Percentiles rank a stretch among this genome's conserved stretches.
Evolutionary conservation across 2,797 vertebrate genomes (phyloP).

Genomic region (Heterohyrax brucei): DNA sequence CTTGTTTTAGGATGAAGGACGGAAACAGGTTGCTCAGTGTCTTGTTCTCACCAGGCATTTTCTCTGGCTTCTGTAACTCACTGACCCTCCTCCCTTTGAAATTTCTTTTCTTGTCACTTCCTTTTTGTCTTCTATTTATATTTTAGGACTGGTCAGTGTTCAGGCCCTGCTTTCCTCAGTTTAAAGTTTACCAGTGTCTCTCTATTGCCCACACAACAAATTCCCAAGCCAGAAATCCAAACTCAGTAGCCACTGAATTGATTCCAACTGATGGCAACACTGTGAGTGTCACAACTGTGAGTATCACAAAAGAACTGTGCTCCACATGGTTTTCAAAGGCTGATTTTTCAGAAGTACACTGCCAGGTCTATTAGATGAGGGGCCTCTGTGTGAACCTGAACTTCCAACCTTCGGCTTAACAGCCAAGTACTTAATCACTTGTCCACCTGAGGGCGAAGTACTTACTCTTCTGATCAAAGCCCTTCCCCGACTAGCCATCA

Average conservation of each 20-base stretch:
- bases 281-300: neutral
- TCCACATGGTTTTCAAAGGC: neutral
- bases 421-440: neutral
- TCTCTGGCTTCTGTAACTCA: neutral
- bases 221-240: neutral
- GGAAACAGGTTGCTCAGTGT: rapidly evolving
- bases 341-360: neutral
- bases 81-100: neutral
- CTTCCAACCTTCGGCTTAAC: neutral
- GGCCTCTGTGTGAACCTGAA: neutral
- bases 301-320: neutral
- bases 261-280: neutral
- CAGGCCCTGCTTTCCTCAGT: neutral
- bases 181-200: neutral
- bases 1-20: neutral
- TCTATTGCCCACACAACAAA: neutral
- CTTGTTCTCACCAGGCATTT: neutral
- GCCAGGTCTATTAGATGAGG: neutral
- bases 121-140: neutral
- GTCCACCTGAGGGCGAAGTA: neutral
- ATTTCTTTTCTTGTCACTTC: neutral
- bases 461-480: neutral
- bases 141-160: neutral
- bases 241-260: neutral
- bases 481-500: neutral